A percentile compares a stretch with the other conserved stretches of the same genome.
These are phyloP conservation scores for Liasis olivaceus DNA, from an alignment of 2,797 vertebrate species.

Conservation along the genomic window DNA sequence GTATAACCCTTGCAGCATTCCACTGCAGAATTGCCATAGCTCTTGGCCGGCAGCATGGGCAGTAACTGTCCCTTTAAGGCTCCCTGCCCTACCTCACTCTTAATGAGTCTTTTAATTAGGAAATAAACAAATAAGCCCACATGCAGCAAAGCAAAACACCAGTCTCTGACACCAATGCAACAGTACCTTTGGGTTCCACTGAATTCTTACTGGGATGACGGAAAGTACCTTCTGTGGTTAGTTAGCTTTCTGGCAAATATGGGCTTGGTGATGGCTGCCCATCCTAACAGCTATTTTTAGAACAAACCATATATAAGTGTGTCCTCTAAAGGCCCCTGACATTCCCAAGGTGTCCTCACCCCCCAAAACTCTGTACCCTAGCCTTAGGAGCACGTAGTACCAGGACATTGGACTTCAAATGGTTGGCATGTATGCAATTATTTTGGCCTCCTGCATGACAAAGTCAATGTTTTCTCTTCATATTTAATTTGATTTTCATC, in stretches of 20 bases:
- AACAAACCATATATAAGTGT: not conserved
- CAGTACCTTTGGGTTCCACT: not conserved
- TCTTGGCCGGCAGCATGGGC: not conserved
- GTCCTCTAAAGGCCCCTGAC: not conserved
- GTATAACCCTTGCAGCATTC: not conserved
- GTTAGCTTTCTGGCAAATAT: not conserved
- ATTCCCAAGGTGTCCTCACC: not conserved
- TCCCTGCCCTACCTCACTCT: not conserved
- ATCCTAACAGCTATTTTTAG: not conserved
- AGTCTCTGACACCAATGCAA: not conserved
- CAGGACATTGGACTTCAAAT: not conserved
- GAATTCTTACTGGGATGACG: not conserved
- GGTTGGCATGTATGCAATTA: not conserved
- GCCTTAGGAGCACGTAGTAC: not conserved
- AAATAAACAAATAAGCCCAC: not conserved
- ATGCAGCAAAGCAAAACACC: not conserved
- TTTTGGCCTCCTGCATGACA: not conserved
- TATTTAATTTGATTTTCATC: constrained; percentile 10
- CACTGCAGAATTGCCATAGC: not conserved
- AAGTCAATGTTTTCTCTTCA: not conserved
- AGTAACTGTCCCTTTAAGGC: not conserved
- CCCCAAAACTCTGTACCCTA: not conserved
- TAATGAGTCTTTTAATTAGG: not conserved
- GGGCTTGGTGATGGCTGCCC: not conserved
- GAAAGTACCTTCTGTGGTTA: not conserved